These are phyloP conservation scores for Phymorhynchus buccinoides DNA, from an alignment of 1,140 invertebrate genomes.

Conservation along the genomic window DNA sequence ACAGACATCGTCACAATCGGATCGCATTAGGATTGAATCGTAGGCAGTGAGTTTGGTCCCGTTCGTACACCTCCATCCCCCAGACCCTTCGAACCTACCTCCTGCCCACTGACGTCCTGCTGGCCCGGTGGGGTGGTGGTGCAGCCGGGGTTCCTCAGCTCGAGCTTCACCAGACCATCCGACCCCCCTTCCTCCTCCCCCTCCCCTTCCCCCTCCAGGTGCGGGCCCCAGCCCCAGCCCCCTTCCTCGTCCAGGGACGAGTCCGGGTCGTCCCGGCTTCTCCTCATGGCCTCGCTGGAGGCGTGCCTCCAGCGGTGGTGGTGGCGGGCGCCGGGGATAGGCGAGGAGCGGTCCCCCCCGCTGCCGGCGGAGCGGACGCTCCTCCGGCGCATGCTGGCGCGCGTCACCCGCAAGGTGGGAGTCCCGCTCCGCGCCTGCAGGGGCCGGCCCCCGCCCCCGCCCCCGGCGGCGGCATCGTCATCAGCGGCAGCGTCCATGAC, in stretches of 20 bases:
- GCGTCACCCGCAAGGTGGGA: background rate
- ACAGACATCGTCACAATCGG: too few species aligned
- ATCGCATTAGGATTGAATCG: too few species aligned
- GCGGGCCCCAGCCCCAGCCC: background rate
- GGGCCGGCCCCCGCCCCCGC: background rate
- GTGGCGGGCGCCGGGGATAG: background rate
- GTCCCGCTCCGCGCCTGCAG: background rate
- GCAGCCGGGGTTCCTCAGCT: constrained; percentile 14
- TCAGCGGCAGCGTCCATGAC: background rate
- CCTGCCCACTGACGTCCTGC: background rate
- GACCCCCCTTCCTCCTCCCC: background rate
- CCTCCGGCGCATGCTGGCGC: background rate
- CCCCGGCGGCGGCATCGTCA: too few species aligned
- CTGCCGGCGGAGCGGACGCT: background rate
- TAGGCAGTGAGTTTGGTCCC: too few species aligned
- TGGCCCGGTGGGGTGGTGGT: background rate
- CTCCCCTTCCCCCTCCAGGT: background rate
- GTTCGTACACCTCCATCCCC: background rate
- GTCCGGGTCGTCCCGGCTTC: background rate
- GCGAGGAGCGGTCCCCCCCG: background rate
- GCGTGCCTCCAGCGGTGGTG: background rate
- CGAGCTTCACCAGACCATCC: constrained; percentile 1
- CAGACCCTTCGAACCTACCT: background rate
- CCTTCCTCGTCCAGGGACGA: background rate
- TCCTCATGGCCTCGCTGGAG: background rate